Percentiles rank a stretch among this genome's conserved stretches.
Conservation (phyloP, 2,797 vertebrate species). For the Orestias chungarensis region DNA sequence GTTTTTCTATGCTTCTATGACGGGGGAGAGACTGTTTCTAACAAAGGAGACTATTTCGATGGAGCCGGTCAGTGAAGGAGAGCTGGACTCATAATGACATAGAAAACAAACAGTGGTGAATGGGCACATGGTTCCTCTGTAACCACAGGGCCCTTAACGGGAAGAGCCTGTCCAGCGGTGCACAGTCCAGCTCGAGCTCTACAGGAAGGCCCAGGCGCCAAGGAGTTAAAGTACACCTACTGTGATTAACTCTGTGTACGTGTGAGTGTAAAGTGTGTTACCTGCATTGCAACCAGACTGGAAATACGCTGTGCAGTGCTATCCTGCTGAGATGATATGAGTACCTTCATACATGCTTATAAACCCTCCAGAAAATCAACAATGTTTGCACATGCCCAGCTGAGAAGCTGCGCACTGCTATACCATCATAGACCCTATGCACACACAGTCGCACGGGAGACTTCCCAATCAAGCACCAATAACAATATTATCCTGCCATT, state of each 20-base stretch:
- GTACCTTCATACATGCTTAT: slow-evolving; percentile 3
- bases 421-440: slow-evolving; percentile 19
- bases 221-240: slow-evolving; percentile 75
- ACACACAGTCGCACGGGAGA: slow-evolving; percentile 34
- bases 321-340: slow-evolving; percentile 34
- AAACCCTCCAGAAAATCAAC: not conserved
- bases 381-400: slow-evolving; percentile 1
- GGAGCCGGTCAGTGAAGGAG: slow-evolving; percentile 72
- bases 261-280: slow-evolving; percentile 12
- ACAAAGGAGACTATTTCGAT: slow-evolving; percentile 79
- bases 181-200: slow-evolving; percentile 54
- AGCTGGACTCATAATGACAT: slow-evolving; percentile 81
- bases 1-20: slow-evolving; percentile 76
- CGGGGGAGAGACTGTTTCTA: slow-evolving; percentile 62
- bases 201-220: slow-evolving; percentile 80
- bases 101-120: slow-evolving; percentile 83
- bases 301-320: slow-evolving; percentile 17
- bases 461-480: slow-evolving; percentile 72
- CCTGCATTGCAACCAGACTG: slow-evolving; percentile 13
- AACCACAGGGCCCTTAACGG: slow-evolving; percentile 78
- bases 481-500: slow-evolving; percentile 84
- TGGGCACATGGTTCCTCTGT: slow-evolving; percentile 78
- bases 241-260: slow-evolving; percentile 43
- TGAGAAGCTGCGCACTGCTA: slow-evolving; percentile 9
- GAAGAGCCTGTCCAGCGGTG: slow-evolving; percentile 75